Evolutionary conservation across 2,113 vertebrate species (phyloP), one percentile per base, ranked within the genome.

Genomic region (Malurus elegans): DNA sequence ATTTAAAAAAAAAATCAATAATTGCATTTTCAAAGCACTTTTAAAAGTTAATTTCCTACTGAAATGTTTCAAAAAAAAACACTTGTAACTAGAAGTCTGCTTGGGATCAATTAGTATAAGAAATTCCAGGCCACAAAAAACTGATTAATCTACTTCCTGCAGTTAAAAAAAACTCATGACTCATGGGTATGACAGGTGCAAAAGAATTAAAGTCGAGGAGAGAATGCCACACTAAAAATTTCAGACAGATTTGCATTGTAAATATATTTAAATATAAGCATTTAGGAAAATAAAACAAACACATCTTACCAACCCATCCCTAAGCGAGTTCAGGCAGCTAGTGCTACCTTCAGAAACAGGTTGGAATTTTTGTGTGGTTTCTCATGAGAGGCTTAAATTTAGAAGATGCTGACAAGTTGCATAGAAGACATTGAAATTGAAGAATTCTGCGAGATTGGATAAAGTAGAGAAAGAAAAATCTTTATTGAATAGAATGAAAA

Each of bases 1-100:
- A 56, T 40, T 61, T 31, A 51, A 90, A 67, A 38, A 66, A 79
- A 61, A 71, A 45, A 3, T 28, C 25, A 90, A 5, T 42, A 70
- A 42, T 19, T 83, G 1, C 61, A 88, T 89, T 97, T 97, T 92
- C 84, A 94, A 95, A 95, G 78, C 32, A 61, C 74, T 88, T 95
- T 84, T 67, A 40, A 85, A 97, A 81, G 54, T 75, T 79, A 57
- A 92, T 97, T 95, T 94, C 74, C 71, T 40, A 60, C n/a, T 66
- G 26, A 90, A 94, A 95, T 58, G 29, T 69, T 48, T 87, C 65
- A 57, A 79, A 66, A 83, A 83, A 86, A 76, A 69, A 5, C 34
- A 5, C 34, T 47, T 76, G 48, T 58, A 94, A 87, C 73, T 71
- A 93, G 58, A 96, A 50, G 6, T 88, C 70, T 28, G 42, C 45